Base-by-base conservation (phyloP, 2,797 vertebrate genomes). In the Alectoris magna region DNA sequence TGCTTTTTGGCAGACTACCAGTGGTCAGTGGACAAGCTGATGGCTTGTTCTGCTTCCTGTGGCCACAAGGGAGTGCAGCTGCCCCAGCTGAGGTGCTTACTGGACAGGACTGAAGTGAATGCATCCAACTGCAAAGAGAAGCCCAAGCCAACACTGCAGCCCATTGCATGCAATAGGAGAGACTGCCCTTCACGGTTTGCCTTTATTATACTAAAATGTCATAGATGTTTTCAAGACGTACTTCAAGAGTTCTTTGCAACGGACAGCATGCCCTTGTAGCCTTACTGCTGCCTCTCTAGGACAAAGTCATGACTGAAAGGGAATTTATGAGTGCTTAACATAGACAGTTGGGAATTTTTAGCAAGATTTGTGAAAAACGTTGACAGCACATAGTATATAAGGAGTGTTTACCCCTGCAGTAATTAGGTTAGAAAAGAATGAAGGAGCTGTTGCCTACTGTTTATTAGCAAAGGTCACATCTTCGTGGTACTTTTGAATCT, bases 111-210 rank as follows among this genome's bases (percentile, higher is more conserved):
- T 0, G 98, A 98, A 82, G 97, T 97, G 76, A 98, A 97, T 63
- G 62, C 85, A 7, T 95, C 95, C 10, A n/a, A 95, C 80, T 99
- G 99, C 66, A 39, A 91, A 6, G 98, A 98, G 51, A 98, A 96
- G 81, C 97, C 78, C 31, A 98, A 98, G 94, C 98, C 97, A 69
- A 62, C 97, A 14, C 91, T 98, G 66, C 97, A 98, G 24, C 96
- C 97, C 0, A 16, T 98, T 3, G 78, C 97, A 3, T 99, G 99
- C 93, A 98, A 97, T 94, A 98, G 98, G 93, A 98, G 98, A 97
- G 98, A 98, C 95, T 99, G 99, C 87, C 98, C 98, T 91, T 97
- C 98, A 95, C 98, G 98, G 99, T 99, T 93, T 0, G 96, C 90
- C 48, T 55, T 73, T 26, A 29, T 48, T 6, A 1, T 38, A 39